Evolutionary conservation across 2,888 invertebrate species (phyloP), one percentile per base, ranked within the genome.

Genomic region (Rutpela maculata): DNA sequence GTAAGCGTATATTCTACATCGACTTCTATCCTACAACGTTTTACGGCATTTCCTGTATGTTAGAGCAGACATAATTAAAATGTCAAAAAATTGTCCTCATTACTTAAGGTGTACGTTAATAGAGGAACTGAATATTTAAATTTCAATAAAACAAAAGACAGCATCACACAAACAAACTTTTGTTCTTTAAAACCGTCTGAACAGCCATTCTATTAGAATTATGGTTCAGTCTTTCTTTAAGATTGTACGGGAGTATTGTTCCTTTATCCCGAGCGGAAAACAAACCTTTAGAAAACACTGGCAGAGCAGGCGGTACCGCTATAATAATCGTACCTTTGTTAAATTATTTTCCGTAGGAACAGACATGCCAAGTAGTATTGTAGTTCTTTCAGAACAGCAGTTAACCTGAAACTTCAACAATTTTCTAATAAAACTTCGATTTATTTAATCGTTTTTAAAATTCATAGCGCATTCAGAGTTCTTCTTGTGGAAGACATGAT

Each of bases 401-500:
- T 75, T 75, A 69, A 75, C 69, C 31, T 55, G 63, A 70, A 75
- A 75, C 69, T 70, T 63, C 31, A 55, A 17, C 69, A 70, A 73
- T 63, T 63, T 63, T 38, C 31, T 63, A 35, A 35, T 63, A 63
- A 63, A 38, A 31, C 12, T 43, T 82, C 83, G 84, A 85, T 85
- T 84, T 86, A 83, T 84, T 85, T 84, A 85, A 85, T 84, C 82
- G 84, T 78, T 78, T 79, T 76, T 79, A 80, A 83, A 83, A 85
- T 85, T 85, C 84, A 82, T 82, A 76, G 83, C 81, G 79, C 82
- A 84, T 85, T 86, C 81, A 80, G 77, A 19, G 70, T 76, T 84
- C 78, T 77, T 84, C 83, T 84, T 84, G 85, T 78, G 83, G 86
- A 86, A 86, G 83, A 82, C 83, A 83, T 80, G 86, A 86, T 86